Percentiles rank a stretch among this genome's conserved stretches.
Evolutionary conservation across 2,113 vertebrate genomes (phyloP).

Genomic region (Syngnathus scovelli): DNA sequence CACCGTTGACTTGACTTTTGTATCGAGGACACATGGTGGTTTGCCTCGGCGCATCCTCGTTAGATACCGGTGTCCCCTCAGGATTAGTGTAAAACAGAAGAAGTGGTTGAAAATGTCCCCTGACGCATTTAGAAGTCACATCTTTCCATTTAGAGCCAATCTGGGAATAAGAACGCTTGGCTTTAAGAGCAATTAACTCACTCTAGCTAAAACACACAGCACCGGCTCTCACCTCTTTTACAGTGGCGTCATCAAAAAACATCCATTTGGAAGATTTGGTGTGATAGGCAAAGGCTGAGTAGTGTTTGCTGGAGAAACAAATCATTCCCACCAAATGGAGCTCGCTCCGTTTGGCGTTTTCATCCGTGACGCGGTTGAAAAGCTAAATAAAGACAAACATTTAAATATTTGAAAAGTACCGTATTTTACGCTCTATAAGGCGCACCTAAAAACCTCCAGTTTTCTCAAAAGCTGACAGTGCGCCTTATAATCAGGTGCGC

Average conservation of each 20-base stretch:
- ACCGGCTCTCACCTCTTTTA: slow-evolving; percentile 84
- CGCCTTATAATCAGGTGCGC: too few relatives aligned
- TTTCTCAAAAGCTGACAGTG: too few relatives aligned
- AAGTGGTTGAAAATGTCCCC: slow-evolving; percentile 92
- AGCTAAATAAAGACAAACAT: slow-evolving; percentile 71
- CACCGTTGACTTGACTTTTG: slow-evolving; percentile 76
- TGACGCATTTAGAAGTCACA: slow-evolving; percentile 89
- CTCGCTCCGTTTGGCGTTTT: slow-evolving; percentile 88
- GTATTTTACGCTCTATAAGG: too few relatives aligned
- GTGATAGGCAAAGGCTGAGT: slow-evolving; percentile 95
- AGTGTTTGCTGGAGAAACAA: slow-evolving; percentile 93
- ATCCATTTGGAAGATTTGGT: slow-evolving; percentile 97
- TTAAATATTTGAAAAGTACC: too few relatives aligned
- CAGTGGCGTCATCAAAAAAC: slow-evolving; percentile 95
- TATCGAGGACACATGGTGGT: slow-evolving; percentile 84
- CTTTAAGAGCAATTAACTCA: slow-evolving; percentile 13
- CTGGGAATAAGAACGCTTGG: slow-evolving; percentile 52
- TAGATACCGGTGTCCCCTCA: slow-evolving; percentile 85
- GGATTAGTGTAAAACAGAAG: slow-evolving; percentile 94
- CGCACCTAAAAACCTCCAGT: too few relatives aligned
- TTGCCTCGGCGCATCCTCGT: slow-evolving; percentile 88
- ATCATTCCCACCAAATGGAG: slow-evolving; percentile 95
- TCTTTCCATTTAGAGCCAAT: slow-evolving; percentile 96
- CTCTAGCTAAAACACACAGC: slow-evolving; percentile 19
- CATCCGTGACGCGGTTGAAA: slow-evolving; percentile 94